Base-by-base conservation (phyloP, 2,888 invertebrate species). In the Conops quadrifasciatus region DNA sequence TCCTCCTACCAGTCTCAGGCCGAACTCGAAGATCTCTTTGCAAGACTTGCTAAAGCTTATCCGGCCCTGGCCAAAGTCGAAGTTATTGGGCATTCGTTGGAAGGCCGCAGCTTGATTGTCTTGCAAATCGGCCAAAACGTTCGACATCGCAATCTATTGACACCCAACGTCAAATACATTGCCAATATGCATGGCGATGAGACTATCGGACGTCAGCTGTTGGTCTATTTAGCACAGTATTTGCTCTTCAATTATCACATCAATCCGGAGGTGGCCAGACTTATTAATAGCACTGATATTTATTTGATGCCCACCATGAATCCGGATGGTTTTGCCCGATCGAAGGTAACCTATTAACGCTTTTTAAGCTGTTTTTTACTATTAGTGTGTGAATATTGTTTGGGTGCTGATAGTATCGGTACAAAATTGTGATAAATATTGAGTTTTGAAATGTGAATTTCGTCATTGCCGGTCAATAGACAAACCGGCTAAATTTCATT, bases 141-240 rank as follows among this genome's bases (percentile, higher is more conserved):
- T 11, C 19, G 3, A 9, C 78, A 68, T 49, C 81, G 85, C 16
- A 77, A 80, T 87, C 89, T 85, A 84, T 90, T 81, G 87, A 91
- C 94, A 78, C 97, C 97, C 0, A 94, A 96, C 88, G 93, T 97
- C 77, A 97, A 97, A 83, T 95, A 93, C 87, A 93, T 97, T 72
- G 97, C 93, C 15, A 97, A 97, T 81, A 97, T 98, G 96, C 97
- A 98, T 83, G 97, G 97, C 2, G 97, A 97, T 82, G 97, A 97
- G 86, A 89, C 94, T 1, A 89, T 97, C 26, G 97, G 97, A 0
- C 88, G 96, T 53, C 92, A 97, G 83, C 83, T 97, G 75, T 87
- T 95, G 77, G 87, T 98, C 66, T 93, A 91, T 82, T 87, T 99
- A 80, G 92, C 94, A 0, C 90, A 94, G 78, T 93, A 97, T 86